These are phyloP conservation scores for Hystrix brachyura DNA, from an alignment of 2,113 vertebrate genomes.

Conservation along the genomic window DNA sequence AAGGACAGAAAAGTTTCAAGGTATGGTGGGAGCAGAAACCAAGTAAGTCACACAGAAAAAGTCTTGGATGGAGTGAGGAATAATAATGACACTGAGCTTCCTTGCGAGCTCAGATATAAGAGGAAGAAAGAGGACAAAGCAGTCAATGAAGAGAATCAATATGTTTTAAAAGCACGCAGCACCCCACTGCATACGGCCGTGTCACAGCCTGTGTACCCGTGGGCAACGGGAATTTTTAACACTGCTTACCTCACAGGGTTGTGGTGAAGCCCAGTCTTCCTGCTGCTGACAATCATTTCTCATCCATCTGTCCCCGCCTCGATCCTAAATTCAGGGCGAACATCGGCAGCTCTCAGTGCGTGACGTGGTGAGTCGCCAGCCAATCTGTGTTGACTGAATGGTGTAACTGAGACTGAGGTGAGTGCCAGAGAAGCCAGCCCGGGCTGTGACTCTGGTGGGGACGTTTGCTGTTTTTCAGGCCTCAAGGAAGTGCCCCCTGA, in stretches of 20 bases:
- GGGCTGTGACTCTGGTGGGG: not conserved
- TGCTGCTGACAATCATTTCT: not conserved
- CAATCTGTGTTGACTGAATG: conserved; percentile 14
- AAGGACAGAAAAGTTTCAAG: not conserved
- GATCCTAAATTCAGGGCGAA: conserved; percentile 13
- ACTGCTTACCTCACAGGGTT: not conserved
- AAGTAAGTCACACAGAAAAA: not conserved
- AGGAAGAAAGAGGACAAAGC: not conserved
- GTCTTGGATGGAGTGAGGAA: not conserved
- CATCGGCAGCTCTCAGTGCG: not conserved
- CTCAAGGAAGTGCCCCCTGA: not conserved
- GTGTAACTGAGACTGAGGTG: not conserved
- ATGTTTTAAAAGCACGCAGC: not conserved
- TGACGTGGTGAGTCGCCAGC: not conserved
- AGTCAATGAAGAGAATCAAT: not conserved
- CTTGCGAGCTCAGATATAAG: not conserved
- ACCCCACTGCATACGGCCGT: not conserved
- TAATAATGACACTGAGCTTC: not conserved
- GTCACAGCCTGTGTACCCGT: not conserved
- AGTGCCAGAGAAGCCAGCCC: not conserved
- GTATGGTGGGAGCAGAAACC: not conserved
- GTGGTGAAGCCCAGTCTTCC: conserved; percentile 5
- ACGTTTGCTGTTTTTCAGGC: conserved; percentile 73
- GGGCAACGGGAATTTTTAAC: conserved; percentile 42
- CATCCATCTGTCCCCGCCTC: not conserved